A percentile compares a stretch with the other conserved stretches of the same genome.
These are phyloP conservation scores for Protonibea diacanthus DNA, from an alignment of 2,797 vertebrate species.

Conservation along the genomic window DNA sequence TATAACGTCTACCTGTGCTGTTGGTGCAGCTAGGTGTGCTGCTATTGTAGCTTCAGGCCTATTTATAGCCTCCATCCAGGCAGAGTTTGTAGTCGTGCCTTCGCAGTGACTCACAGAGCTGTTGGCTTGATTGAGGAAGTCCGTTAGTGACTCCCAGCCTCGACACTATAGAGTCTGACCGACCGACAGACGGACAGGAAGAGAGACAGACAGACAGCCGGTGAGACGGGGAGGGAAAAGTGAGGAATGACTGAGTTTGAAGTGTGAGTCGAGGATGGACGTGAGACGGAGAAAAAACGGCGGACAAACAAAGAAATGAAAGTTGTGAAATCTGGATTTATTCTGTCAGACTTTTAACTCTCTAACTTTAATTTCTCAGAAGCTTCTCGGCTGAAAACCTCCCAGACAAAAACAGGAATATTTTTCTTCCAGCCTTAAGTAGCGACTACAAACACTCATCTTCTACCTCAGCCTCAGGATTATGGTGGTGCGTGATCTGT, in stretches of 20 bases:
- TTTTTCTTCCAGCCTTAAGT: neutral
- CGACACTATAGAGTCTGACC: constrained; percentile 43
- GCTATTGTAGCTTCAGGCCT: constrained; percentile 15
- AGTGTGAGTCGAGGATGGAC: constrained; percentile 51
- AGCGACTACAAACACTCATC: neutral
- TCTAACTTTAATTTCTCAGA: neutral
- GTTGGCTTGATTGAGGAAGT: constrained; percentile 77
- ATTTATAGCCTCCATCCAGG: constrained; percentile 59
- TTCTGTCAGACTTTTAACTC: neutral
- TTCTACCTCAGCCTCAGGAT: constrained; percentile 64
- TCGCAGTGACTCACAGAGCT: constrained; percentile 53
- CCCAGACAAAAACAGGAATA: constrained; percentile 13
- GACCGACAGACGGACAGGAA: constrained; percentile 41
- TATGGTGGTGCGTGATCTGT: constrained; percentile 69
- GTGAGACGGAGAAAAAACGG: neutral
- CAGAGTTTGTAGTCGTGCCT: constrained; percentile 19
- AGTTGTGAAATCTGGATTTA: constrained; percentile 21
- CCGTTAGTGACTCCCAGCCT: constrained; percentile 62
- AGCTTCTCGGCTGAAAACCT: neutral
- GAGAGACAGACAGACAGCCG: constrained; percentile 39
- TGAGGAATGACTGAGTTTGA: constrained; percentile 33
- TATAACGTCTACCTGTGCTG: constrained; percentile 35
- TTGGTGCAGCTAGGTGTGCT: neutral
- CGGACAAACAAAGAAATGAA: neutral
- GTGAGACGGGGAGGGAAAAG: constrained; percentile 36